A percentile compares a stretch with the other conserved stretches of the same genome.
Evolutionary conservation across 1,140 invertebrate genomes (phyloP).

Genomic region (Rhyacophila brunnea): DNA sequence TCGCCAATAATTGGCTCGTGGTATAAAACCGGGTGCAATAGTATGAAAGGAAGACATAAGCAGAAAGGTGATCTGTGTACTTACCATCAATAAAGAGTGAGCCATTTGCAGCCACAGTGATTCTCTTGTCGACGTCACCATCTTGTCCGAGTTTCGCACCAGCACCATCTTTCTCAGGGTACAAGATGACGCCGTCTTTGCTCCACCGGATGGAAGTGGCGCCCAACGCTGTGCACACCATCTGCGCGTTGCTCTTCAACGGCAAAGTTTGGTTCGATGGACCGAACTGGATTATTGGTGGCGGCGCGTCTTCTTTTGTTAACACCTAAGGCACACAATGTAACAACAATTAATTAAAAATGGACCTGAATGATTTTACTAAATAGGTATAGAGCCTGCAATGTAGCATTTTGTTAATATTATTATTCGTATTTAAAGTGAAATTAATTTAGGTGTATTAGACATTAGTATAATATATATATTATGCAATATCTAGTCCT

Average conservation of each 20-base stretch:
- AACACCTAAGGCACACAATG: constrained; percentile 59
- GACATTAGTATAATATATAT: too few species aligned
- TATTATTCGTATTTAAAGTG: too few species aligned
- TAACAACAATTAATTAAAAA: too few species aligned
- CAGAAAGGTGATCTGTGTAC: too few species aligned
- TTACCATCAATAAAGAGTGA: constrained; percentile 79
- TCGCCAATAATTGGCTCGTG: too few species aligned
- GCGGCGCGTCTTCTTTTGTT: constrained; percentile 75
- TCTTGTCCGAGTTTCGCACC: constrained; percentile 34
- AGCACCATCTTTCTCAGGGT: constrained; percentile 31
- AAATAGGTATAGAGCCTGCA: too few species aligned
- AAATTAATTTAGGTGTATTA: too few species aligned
- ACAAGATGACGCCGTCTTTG: constrained; percentile 64
- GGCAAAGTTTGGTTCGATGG: constrained; percentile 89
- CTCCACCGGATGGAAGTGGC: constrained; percentile 76
- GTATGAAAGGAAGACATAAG: too few species aligned
- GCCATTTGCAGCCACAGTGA: constrained; percentile 65
- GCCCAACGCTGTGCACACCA: constrained; percentile 78
- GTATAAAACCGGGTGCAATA: too few species aligned
- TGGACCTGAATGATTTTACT: too few species aligned
- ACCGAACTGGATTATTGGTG: constrained; percentile 86
- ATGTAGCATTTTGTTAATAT: too few species aligned
- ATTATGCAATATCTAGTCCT: too few species aligned
- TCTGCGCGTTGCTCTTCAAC: constrained; percentile 71
- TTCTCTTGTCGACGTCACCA: constrained; percentile 42